A percentile compares a stretch with the other conserved stretches of the same genome.
phyloP scores from a whole-genome alignment of 2,888 invertebrate species.

The Tetragnatha montana region DNA sequence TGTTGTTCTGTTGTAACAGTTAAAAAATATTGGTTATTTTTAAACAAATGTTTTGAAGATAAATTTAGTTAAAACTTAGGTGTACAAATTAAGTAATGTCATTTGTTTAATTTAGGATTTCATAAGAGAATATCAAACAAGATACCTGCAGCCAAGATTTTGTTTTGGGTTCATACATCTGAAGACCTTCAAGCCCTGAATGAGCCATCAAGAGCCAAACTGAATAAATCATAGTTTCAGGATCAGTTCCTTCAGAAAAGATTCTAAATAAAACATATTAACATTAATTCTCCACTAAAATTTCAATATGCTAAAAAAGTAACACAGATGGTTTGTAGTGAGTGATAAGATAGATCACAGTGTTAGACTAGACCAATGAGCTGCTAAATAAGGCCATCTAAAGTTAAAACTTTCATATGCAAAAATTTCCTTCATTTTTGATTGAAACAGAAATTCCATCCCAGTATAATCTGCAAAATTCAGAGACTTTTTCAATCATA shows the following conservation, averaged over 20 bases:
- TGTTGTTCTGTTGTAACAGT: too few relatives aligned
- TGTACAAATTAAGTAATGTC: too few relatives aligned
- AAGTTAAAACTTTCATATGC: not conserved
- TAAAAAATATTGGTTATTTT: too few relatives aligned
- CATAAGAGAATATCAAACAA: too few relatives aligned
- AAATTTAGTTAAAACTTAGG: too few relatives aligned
- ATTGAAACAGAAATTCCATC: too few relatives aligned
- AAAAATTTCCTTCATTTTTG: not conserved
- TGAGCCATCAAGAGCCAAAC: constrained; percentile 94
- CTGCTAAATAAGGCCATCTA: not conserved
- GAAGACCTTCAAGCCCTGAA: constrained; percentile 89
- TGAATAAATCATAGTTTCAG: constrained; percentile 89
- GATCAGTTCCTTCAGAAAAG: constrained; percentile 82
- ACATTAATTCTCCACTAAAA: not conserved
- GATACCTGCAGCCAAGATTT: constrained; percentile 90
- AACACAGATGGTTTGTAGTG: not conserved
- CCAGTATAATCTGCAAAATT: too few relatives aligned
- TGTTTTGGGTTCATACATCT: constrained; percentile 92
- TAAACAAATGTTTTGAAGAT: too few relatives aligned
- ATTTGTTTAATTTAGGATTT: too few relatives aligned
- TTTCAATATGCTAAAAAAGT: not conserved
- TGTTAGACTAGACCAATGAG: not conserved
- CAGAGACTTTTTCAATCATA: too few relatives aligned
- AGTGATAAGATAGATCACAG: not conserved
- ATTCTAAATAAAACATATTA: not conserved